These are phyloP conservation scores for Echinometra lucunter DNA, from an alignment of 53 echinoderm and acorn worm genomes.

Conservation along the genomic window DNA sequence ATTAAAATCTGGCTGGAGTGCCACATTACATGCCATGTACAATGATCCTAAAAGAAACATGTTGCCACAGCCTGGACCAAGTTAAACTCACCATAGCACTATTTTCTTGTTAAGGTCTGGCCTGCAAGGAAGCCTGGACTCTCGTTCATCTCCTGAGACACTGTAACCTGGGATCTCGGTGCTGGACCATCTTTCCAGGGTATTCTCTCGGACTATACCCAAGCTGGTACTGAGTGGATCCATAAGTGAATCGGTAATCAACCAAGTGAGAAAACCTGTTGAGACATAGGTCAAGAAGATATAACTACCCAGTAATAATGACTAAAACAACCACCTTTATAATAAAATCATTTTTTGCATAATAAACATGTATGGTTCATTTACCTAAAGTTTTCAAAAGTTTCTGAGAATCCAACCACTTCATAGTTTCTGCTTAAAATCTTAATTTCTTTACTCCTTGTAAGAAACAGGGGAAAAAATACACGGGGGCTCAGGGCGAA, in stretches of 20 bases:
- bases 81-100: constrained; percentile 73
- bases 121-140: constrained; percentile 82
- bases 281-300: background rate
- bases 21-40: background rate
- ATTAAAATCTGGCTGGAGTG: background rate
- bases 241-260: constrained; percentile 60
- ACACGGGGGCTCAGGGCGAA: too few relatives aligned
- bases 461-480: too few relatives aligned
- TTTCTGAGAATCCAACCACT: too few relatives aligned
- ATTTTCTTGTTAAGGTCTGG: constrained; percentile 81
- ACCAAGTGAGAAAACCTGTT: background rate
- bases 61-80: background rate
- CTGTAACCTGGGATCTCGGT: constrained; percentile 79
- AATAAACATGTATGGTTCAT: too few relatives aligned
- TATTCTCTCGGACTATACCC: constrained; percentile 52
- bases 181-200: constrained; percentile 70
- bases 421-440: too few relatives aligned
- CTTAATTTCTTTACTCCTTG: too few relatives aligned
- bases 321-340: background rate
- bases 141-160: constrained; percentile 61
- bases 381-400: too few relatives aligned
- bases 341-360: background rate
- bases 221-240: constrained; percentile 72
- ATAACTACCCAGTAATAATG: background rate
- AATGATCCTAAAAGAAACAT: background rate